Evolutionary conservation across 2,888 invertebrate species (phyloP).

Genomic region (Halictus ligatus): DNA sequence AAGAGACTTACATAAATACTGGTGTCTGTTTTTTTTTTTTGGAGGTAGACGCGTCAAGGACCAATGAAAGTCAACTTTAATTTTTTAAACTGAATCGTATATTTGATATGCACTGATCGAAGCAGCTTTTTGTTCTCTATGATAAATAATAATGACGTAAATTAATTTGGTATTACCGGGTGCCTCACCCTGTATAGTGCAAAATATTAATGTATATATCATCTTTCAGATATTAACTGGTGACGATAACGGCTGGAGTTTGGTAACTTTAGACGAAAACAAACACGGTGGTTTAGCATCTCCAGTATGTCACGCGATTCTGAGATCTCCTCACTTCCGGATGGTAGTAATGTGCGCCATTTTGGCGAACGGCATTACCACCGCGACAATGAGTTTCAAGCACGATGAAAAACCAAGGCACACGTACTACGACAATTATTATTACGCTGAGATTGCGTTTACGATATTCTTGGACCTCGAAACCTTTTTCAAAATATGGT

Average conservation of each 20-base stretch:
- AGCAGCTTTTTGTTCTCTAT: no score
- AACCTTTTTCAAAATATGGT: constrained; percentile 98
- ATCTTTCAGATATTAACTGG: constrained; percentile 91
- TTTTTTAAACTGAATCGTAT: background rate
- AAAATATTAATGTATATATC: constrained; percentile 10
- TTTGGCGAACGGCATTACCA: constrained; percentile 97
- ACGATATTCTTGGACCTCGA: constrained; percentile 97
- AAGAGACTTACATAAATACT: no score
- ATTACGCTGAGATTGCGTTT: constrained; percentile 97
- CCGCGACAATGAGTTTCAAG: constrained; percentile 97
- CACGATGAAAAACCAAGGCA: constrained; percentile 94
- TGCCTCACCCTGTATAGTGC: background rate
- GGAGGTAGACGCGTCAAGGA: background rate
- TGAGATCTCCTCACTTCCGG: constrained; percentile 96
- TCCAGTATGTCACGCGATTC: constrained; percentile 92
- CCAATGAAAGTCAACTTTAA: background rate
- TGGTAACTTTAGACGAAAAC: constrained; percentile 98
- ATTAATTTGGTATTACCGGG: no score
- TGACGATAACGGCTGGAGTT: constrained; percentile 97
- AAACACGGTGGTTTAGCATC: constrained; percentile 96
- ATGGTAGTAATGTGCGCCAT: constrained; percentile 97
- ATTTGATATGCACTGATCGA: no score
- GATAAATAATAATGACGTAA: no score
- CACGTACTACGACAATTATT: constrained; percentile 95
- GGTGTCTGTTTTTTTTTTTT: background rate